A percentile compares a stretch with the other conserved stretches of the same genome.
Evolutionary conservation across 2,888 invertebrate genomes (phyloP).

Genomic region (Calliphora vomitoria): DNA sequence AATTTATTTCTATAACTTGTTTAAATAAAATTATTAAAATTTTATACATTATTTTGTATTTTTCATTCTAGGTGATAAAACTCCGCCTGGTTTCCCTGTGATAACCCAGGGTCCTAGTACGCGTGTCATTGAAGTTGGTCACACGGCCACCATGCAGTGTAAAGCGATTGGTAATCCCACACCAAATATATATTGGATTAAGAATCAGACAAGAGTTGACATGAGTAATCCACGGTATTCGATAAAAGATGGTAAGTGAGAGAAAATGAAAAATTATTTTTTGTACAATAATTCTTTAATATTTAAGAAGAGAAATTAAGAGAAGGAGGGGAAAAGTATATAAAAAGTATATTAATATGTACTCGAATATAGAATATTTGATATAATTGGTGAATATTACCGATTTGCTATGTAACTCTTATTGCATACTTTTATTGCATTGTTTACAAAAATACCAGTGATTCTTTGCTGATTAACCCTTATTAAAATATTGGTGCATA

Average conservation of each 20-base stretch:
- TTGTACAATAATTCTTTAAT: background rate
- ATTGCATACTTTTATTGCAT: no score
- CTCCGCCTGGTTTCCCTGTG: constrained; percentile 96
- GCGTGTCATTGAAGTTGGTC: constrained; percentile 98
- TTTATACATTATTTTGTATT: constrained; percentile 35
- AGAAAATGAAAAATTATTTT: background rate
- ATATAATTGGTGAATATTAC: no score
- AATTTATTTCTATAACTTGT: constrained; percentile 16
- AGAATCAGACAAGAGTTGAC: constrained; percentile 95
- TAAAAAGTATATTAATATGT: no score
- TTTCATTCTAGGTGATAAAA: constrained; percentile 88
- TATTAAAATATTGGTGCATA: constrained; percentile 5
- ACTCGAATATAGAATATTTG: no score
- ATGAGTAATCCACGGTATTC: constrained; percentile 94
- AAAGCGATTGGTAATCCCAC: constrained; percentile 93
- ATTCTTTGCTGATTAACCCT: no score
- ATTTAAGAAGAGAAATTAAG: background rate
- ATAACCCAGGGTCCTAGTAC: constrained; percentile 94
- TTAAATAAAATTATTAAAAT: constrained; percentile 12
- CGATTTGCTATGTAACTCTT: no score
- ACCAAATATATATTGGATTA: constrained; percentile 95
- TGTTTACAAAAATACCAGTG: no score
- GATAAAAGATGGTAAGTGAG: constrained; percentile 89
- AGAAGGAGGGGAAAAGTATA: no score
- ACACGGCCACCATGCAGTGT: constrained; percentile 95